A percentile compares a stretch with the other conserved stretches of the same genome.
phyloP scores from a whole-genome alignment of 2,113 vertebrate species.

The Dromiciops gliroides region DNA sequence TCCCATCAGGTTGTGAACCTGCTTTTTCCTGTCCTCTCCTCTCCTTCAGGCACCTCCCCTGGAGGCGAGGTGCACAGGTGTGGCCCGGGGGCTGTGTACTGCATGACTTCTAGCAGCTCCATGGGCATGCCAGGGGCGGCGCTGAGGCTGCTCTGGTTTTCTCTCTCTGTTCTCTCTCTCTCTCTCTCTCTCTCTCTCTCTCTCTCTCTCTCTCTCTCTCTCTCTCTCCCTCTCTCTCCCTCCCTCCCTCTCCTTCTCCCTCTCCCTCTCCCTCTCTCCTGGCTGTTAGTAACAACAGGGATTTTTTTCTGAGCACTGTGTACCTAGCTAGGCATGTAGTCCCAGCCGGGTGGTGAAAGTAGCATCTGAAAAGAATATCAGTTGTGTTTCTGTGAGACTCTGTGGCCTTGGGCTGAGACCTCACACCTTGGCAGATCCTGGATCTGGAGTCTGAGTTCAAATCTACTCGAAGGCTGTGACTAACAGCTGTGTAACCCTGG shows the following conservation, averaged over 20 bases:
- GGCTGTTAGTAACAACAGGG: neutral
- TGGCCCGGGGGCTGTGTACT: neutral
- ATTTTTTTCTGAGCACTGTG: neutral
- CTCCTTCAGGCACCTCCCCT: neutral
- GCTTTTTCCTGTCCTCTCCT: neutral
- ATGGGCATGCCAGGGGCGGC: neutral
- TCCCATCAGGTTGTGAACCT: neutral
- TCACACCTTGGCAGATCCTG: no score
- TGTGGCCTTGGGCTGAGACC: neutral
- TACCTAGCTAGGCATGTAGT: neutral
- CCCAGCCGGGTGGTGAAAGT: neutral
- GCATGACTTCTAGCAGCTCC: neutral
- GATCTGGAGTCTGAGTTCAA: neutral
- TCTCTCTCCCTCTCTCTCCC: no score
- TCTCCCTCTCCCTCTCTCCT: neutral
- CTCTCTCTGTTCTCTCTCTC: no score
- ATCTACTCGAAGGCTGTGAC: neutral
- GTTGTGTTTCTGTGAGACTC: neutral
- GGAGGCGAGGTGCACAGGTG: neutral
- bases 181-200: neutral
- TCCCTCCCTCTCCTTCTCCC: no score
- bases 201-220: no score
- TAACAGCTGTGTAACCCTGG: neutral
- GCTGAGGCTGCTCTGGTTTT: neutral
- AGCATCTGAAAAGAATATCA: neutral